Evolutionary conservation across 2,888 invertebrate species (phyloP).

Genomic region (Onthophagus sagittarius): DNA sequence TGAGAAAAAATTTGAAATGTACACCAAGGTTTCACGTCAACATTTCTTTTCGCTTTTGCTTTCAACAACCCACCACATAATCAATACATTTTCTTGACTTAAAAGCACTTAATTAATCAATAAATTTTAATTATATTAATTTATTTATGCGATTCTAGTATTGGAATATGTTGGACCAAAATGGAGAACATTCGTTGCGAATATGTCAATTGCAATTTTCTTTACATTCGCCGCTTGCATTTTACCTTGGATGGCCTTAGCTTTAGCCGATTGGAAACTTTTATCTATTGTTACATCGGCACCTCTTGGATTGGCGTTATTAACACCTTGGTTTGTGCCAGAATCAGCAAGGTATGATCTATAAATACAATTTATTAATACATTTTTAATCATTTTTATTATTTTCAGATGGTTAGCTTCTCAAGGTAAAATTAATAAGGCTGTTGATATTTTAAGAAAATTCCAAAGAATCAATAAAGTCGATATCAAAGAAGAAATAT

Average conservation of each 20-base stretch:
- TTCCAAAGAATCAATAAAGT: conserved; percentile 77
- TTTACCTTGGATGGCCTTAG: conserved; percentile 82
- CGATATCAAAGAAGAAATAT: conserved; percentile 68
- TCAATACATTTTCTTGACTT: no score
- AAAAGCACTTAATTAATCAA: no score
- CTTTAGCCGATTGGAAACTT: conserved; percentile 73
- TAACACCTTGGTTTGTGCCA: conserved; percentile 75
- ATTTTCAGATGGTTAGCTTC: conserved; percentile 76
- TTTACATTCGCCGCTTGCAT: conserved; percentile 77
- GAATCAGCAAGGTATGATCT: conserved; percentile 74
- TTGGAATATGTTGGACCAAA: conserved; percentile 86
- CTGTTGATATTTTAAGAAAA: conserved; percentile 71
- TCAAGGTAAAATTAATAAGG: conserved; percentile 77
- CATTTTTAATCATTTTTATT: not conserved
- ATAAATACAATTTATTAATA: not conserved
- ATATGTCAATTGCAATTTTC: conserved; percentile 86
- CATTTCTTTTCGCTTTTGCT: no score
- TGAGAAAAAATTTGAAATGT: no score
- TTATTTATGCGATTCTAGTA: conserved; percentile 53
- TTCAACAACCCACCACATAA: no score
- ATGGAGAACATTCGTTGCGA: conserved; percentile 87
- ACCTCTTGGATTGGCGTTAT: conserved; percentile 66
- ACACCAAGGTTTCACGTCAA: no score
- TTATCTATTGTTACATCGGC: conserved; percentile 76
- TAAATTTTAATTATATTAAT: not conserved